Evolutionary conservation across 2,113 vertebrate species (phyloP).

Genomic region (Deroptyus accipitrinus): DNA sequence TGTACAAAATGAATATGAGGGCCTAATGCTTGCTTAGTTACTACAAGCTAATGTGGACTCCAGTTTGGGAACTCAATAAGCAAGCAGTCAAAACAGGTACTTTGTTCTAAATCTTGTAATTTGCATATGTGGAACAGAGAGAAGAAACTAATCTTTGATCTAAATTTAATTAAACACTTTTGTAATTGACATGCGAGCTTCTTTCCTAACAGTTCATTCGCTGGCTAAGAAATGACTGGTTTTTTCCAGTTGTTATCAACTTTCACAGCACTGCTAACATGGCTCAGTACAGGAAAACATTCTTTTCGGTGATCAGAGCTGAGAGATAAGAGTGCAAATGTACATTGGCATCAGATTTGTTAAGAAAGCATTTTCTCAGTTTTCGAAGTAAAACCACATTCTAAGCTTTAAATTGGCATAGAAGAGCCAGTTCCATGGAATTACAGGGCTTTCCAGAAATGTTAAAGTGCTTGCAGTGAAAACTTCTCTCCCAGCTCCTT

Average conservation of each 20-base stretch:
- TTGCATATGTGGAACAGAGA: neutral
- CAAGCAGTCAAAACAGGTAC: neutral
- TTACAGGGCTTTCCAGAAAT: neutral
- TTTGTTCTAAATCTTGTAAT: neutral
- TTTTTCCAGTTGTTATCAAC: neutral
- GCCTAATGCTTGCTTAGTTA: neutral
- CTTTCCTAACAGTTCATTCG: neutral
- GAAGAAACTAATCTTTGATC: conserved; percentile 34
- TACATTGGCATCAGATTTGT: neutral
- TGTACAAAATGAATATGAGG: neutral
- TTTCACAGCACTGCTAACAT: neutral
- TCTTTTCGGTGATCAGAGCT: neutral
- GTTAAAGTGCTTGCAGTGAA: neutral
- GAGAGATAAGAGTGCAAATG: neutral
- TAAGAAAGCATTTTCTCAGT: neutral
- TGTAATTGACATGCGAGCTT: neutral
- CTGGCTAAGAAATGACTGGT: neutral
- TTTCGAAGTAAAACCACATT: neutral
- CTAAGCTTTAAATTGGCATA: neutral
- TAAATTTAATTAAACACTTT: conserved; percentile 36
- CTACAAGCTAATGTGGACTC: neutral
- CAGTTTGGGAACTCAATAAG: neutral
- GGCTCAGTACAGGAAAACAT: neutral
- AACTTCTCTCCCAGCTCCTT: neutral
- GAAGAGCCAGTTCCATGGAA: neutral